phyloP scores from a whole-genome alignment of 2,888 invertebrate species.

The Erpobdella octoculata region DNA sequence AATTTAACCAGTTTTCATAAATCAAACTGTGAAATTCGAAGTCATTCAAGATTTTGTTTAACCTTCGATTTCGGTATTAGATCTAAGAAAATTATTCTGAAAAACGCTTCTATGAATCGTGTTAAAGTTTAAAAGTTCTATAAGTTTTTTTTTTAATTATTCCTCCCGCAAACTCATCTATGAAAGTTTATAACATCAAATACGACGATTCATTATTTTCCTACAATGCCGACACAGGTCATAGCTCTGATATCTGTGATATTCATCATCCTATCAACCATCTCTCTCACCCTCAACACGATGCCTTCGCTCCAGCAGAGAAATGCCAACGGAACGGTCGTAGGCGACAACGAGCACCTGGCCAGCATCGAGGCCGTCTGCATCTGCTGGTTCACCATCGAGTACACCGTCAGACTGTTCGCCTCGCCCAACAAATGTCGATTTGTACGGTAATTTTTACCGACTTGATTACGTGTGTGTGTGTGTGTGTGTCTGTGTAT shows the following conservation, averaged over 20 bases:
- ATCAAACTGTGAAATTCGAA: neutral
- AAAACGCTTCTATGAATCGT: neutral
- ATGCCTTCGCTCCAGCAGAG: slow-evolving; percentile 86
- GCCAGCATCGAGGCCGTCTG: slow-evolving; percentile 89
- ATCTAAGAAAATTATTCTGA: too few species aligned
- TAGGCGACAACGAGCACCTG: slow-evolving; percentile 56
- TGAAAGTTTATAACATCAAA: neutral
- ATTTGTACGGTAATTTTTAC: slow-evolving; percentile 63
- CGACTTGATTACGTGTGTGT: neutral
- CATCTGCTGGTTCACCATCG: slow-evolving; percentile 98
- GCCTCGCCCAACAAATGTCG: slow-evolving; percentile 98
- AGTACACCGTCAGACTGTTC: slow-evolving; percentile 90
- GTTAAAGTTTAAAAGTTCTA: neutral
- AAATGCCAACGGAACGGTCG: slow-evolving; percentile 62
- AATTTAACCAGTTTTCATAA: neutral
- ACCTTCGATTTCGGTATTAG: too few species aligned
- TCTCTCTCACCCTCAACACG: slow-evolving; percentile 97
- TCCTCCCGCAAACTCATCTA: neutral
- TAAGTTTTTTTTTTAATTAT: neutral
- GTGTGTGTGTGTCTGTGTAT: neutral
- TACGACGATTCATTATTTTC: neutral
- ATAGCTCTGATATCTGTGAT: slow-evolving; percentile 97
- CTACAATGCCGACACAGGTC: slow-evolving; percentile 43
- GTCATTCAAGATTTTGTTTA: too few species aligned
- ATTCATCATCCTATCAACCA: slow-evolving; percentile 98